A percentile compares a stretch with the other conserved stretches of the same genome.
phyloP scores from a whole-genome alignment of 2,113 vertebrate genomes.

The Pelecanoides urinatrix region DNA sequence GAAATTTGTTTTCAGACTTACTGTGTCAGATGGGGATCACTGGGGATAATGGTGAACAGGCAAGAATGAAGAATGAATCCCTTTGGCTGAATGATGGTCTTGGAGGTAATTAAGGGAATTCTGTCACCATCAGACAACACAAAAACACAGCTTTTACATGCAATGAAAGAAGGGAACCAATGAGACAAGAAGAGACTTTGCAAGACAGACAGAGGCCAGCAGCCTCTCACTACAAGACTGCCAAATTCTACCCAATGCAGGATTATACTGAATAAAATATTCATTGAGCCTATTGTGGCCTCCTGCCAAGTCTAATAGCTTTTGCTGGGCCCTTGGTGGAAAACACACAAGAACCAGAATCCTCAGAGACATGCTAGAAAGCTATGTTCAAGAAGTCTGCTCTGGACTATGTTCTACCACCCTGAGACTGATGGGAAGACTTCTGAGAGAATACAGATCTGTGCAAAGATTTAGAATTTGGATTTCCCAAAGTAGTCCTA shows the following conservation, averaged over 20 bases:
- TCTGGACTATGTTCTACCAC: neutral
- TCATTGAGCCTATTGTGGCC: neutral
- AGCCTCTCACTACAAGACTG: neutral
- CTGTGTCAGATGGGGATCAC: neutral
- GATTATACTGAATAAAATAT: slow-evolving; percentile 6
- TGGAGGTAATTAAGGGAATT: neutral
- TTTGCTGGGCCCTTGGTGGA: neutral
- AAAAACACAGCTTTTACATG: neutral
- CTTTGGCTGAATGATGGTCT: neutral
- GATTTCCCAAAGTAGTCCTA: neutral
- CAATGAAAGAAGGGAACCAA: neutral
- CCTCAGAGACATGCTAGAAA: neutral
- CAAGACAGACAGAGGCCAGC: neutral
- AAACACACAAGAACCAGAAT: neutral
- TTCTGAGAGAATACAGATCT: neutral
- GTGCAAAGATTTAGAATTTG: neutral
- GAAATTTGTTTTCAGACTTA: neutral
- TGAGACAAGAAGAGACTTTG: neutral
- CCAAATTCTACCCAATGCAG: neutral
- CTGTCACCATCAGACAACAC: neutral
- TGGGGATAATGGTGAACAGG: neutral
- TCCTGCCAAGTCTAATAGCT: slow-evolving; percentile 8
- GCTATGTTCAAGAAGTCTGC: neutral
- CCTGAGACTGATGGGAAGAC: neutral
- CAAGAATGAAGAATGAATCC: neutral